A percentile compares a stretch with the other conserved stretches of the same genome.
Conservation (phyloP, 2,797 vertebrate species). For the Silurus lanzhouensis region DNA sequence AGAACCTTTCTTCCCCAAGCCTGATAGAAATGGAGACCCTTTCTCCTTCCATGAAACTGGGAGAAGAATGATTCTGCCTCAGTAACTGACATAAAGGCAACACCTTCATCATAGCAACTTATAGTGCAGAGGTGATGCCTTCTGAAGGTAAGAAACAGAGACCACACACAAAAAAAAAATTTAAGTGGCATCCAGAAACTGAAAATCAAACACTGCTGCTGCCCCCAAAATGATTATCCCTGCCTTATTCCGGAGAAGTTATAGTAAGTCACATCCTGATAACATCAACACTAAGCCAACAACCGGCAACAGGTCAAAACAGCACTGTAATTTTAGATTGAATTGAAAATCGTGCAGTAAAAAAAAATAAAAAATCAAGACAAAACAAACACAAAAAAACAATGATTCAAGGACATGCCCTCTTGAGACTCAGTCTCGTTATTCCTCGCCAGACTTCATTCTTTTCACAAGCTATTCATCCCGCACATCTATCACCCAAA, state of each 20-base stretch:
- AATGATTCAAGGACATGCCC: conserved; percentile 18
- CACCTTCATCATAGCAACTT: background rate
- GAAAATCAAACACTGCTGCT: background rate
- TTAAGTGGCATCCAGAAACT: background rate
- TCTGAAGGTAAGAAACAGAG: background rate
- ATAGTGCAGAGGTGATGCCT: background rate
- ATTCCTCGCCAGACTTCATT: conserved; percentile 28
- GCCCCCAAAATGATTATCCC: background rate
- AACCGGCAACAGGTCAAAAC: background rate
- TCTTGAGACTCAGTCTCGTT: conserved; percentile 3
- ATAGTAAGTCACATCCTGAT: background rate
- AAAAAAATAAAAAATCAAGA: background rate
- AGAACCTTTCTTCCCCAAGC: background rate
- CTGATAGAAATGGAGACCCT: background rate
- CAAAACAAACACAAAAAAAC: background rate
- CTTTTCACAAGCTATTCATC: conserved; percentile 55
- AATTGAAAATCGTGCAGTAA: conserved; percentile 11
- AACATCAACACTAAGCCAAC: background rate
- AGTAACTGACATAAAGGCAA: background rate
- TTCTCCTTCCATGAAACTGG: background rate
- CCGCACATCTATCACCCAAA: conserved; percentile 59
- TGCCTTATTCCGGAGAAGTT: background rate
- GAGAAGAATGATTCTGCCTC: background rate
- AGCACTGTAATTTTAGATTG: background rate
- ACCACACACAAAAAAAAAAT: background rate